Conservation (phyloP, 2,113 vertebrate species). For the Ctenomys sociabilis region DNA sequence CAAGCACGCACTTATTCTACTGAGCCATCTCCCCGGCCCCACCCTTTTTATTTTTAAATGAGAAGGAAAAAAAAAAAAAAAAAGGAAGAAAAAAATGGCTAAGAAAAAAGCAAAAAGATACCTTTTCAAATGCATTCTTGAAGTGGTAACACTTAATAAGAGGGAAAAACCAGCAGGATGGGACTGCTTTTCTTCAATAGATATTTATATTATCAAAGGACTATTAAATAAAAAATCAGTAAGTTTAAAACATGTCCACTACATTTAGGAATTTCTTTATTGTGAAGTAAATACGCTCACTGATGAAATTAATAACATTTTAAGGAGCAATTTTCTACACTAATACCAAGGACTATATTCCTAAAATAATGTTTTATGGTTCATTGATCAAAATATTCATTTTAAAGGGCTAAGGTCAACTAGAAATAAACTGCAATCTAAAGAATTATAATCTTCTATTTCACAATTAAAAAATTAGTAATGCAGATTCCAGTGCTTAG, state of each 20-base stretch:
- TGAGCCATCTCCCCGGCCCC: too few species aligned
- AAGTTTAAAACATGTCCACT: conserved; percentile 6
- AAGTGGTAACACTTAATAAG: conserved; percentile 16
- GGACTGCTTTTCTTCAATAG: not conserved
- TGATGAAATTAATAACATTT: conserved; percentile 27
- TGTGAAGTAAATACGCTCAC: not conserved
- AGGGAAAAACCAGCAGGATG: not conserved
- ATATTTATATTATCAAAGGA: not conserved
- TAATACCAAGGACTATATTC: conserved; percentile 17
- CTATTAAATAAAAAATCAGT: not conserved
- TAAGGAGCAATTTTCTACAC: conserved; percentile 33
- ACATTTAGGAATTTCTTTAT: conserved; percentile 24
- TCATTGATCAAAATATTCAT: conserved; percentile 6
- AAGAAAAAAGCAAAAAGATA: not conserved
- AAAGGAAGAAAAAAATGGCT: not conserved
- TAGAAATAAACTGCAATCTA: conserved; percentile 6
- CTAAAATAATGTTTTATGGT: conserved; percentile 3
- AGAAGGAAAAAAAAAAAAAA: too few species aligned
- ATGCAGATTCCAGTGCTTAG: not conserved
- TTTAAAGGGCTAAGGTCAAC: conserved; percentile 15
- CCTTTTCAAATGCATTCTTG: not conserved
- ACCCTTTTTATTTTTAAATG: too few species aligned
- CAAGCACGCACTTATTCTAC: too few species aligned
- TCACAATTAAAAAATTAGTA: not conserved
- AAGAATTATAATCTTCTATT: not conserved